A percentile compares a stretch with the other conserved stretches of the same genome.
Evolutionary conservation across 1,140 invertebrate species (phyloP).

Genomic region (Eumaeus atala): DNA sequence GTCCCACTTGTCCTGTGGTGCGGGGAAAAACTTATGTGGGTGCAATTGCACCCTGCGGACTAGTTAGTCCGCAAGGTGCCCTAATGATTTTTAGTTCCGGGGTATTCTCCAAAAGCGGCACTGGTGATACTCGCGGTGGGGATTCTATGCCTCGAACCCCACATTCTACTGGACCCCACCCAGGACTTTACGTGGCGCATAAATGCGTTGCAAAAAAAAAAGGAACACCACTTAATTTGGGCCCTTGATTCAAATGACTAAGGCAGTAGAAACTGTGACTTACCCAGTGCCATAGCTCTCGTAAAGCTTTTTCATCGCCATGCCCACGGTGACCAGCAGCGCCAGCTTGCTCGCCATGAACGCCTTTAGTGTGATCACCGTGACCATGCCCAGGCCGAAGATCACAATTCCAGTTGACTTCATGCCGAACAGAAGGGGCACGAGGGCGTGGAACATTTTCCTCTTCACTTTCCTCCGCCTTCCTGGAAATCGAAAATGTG

Average conservation of each 20-base stretch:
- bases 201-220: too few relatives aligned
- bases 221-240: too few relatives aligned
- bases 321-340: conserved; percentile 73
- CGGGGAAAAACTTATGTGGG: too few relatives aligned
- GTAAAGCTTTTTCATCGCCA: conserved; percentile 76
- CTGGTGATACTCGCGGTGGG: too few relatives aligned
- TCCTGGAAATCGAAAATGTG: conserved; percentile 32
- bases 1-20: too few relatives aligned
- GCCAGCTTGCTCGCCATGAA: conserved; percentile 78
- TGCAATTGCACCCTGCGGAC: too few relatives aligned
- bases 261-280: not conserved
- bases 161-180: too few relatives aligned
- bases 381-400: conserved; percentile 75
- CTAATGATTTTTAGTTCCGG: too few relatives aligned
- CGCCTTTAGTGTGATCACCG: conserved; percentile 77
- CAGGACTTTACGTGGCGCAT: too few relatives aligned
- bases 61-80: too few relatives aligned
- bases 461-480: conserved; percentile 47
- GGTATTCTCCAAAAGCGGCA: too few relatives aligned
- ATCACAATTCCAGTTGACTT: conserved; percentile 76
- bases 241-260: not conserved
- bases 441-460: conserved; percentile 76
- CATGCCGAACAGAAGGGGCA: conserved; percentile 78
- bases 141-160: too few relatives aligned
- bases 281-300: conserved; percentile 65